Evolutionary conservation across 2,888 invertebrate species (phyloP).

Genomic region (Dasypogon diadema): DNA sequence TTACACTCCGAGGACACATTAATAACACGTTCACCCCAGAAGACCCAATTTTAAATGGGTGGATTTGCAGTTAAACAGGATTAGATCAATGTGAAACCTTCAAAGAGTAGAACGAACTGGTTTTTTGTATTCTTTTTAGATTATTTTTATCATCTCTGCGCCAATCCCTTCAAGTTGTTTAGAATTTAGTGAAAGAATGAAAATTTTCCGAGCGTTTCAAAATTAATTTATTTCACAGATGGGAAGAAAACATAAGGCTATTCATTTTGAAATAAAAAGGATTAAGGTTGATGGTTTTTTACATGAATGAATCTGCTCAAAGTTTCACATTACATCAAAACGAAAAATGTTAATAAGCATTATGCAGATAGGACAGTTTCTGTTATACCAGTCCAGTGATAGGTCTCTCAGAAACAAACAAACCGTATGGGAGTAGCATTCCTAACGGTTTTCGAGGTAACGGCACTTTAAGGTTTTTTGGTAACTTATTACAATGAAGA

Average conservation of each 20-base stretch:
- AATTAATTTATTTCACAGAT: constrained; percentile 1
- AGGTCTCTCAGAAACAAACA: no score
- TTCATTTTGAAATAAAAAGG: background rate
- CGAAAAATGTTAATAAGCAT: background rate
- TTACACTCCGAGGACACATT: constrained; percentile 33
- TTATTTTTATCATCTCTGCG: constrained; percentile 5
- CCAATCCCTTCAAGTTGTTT: background rate
- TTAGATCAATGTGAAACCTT: constrained; percentile 28
- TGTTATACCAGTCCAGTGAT: no score
- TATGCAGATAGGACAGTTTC: no score
- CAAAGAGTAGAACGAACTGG: constrained; percentile 37
- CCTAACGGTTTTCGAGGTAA: no score
- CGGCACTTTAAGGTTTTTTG: no score
- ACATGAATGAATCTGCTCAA: background rate
- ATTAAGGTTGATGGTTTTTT: background rate
- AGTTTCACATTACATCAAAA: background rate
- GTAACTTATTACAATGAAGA: no score
- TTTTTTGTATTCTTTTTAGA: constrained; percentile 18
- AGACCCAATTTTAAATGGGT: constrained; percentile 32
- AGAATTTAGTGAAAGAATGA: background rate
- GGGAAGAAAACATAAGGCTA: background rate
- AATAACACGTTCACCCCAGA: constrained; percentile 40
- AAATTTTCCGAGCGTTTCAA: background rate
- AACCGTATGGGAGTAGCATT: no score
- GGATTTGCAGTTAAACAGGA: constrained; percentile 23